phyloP scores from a whole-genome alignment of 1,140 invertebrate species.

The Drosophila santomea region DNA sequence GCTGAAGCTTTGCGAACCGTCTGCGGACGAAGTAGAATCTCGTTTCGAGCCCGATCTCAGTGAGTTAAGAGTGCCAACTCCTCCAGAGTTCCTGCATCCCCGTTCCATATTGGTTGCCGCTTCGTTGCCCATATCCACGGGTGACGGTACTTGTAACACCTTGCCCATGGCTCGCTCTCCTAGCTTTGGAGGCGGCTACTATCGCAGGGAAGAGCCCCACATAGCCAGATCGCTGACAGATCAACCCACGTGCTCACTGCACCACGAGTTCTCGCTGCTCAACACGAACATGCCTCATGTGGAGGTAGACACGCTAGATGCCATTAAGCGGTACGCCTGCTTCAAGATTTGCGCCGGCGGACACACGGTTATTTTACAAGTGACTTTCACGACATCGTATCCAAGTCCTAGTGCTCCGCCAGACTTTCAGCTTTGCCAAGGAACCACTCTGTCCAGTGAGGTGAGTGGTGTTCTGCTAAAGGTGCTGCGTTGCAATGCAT shows the following conservation, averaged over 20 bases:
- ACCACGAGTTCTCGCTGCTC: conserved; percentile 94
- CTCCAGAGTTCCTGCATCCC: conserved; percentile 69
- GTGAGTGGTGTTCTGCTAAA: conserved; percentile 88
- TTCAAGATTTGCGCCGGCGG: conserved; percentile 91
- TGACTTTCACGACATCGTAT: conserved; percentile 85
- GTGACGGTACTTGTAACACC: conserved; percentile 37
- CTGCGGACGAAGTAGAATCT: conserved; percentile 63
- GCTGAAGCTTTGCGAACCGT: conserved; percentile 88
- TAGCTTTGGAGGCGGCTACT: conserved; percentile 55
- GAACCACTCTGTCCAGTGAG: conserved; percentile 87
- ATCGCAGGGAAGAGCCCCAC: conserved; percentile 66
- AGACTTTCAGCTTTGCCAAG: conserved; percentile 89
- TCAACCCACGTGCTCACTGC: conserved; percentile 87
- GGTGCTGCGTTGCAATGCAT: conserved; percentile 90
- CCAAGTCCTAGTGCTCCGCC: conserved; percentile 87
- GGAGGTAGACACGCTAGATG: conserved; percentile 90
- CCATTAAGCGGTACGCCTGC: conserved; percentile 89
- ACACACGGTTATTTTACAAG: conserved; percentile 90
- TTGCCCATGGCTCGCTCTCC: conserved; percentile 71
- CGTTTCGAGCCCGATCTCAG: conserved; percentile 58
- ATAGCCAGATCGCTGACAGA: conserved; percentile 81
- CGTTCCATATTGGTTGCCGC: conserved; percentile 49
- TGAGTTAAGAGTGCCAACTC: conserved; percentile 58
- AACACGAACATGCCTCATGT: conserved; percentile 95
- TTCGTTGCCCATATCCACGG: conserved; percentile 60